Evolutionary conservation across 2,113 vertebrate species (phyloP), one percentile per base, ranked within the genome.

Genomic region (Xenopus borealis): DNA sequence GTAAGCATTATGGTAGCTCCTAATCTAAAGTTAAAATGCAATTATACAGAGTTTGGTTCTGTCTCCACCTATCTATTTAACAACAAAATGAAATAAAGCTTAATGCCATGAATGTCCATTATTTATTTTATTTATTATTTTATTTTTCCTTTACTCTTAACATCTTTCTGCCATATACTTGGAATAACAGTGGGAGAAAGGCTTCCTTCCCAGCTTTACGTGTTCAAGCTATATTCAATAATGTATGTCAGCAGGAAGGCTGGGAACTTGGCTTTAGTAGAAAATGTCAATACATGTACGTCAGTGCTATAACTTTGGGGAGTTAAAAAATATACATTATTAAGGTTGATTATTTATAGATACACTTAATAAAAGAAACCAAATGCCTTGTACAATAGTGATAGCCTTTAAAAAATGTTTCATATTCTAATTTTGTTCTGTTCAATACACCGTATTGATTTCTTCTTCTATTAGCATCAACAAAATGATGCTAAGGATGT

Each of bases 371-470:
- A n/a, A 19, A 19, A 50, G 65, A 61, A 27, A 67, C 17, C 65
- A 67, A 50, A 45, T 14, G 46, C 59, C 23, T 33, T 33, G 19
- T 33, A 18, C 46, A 62, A 9, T 52, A 46, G 17, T 27, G 18
- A 30, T 62, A 63, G 20, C 46, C 18, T 46, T 33, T 52, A 72
- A 67, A 66, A 8, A 72, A 62, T 62, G 19, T 62, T 30, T 72
- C 45, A 72, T 63, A 62, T 62, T 50, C 46, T 72, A 33, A 62
- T 63, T 72, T 63, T 72, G 23, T 63, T 50, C 46, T 62, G 58
- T 52, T 62, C 44, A 12, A 72, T 63, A 50, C 16, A 47, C 40
- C 16, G 40, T 71, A 72, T 71, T 47, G 69, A 71, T 71, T 71
- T 71, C 8, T 20, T 71, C 57, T 71, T 44, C 40, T 71, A 61